Percentiles rank a stretch among this genome's conserved stretches.
These are phyloP conservation scores for Ridgeia piscesae DNA, from an alignment of 1,140 invertebrate genomes.

Conservation along the genomic window DNA sequence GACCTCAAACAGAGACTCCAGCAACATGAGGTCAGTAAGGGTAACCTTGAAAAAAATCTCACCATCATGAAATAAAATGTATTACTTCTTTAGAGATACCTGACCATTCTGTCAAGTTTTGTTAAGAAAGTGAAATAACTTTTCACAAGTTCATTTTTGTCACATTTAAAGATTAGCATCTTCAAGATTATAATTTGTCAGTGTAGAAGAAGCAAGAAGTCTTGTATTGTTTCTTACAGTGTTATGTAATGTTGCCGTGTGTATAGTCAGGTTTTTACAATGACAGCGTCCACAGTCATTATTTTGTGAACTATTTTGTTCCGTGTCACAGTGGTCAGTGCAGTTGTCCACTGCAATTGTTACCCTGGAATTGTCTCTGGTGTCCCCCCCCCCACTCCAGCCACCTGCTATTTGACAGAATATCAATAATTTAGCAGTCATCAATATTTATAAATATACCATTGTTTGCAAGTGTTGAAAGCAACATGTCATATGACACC, in stretches of 20 bases:
- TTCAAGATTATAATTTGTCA: no score
- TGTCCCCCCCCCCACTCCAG: not conserved
- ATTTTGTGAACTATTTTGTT: not conserved
- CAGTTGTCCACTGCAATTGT: not conserved
- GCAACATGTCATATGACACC: not conserved
- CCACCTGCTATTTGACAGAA: not conserved
- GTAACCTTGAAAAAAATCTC: not conserved
- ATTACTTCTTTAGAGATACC: no score
- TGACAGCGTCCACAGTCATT: not conserved
- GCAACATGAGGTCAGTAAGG: slow-evolving; percentile 49
- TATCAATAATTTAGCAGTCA: not conserved
- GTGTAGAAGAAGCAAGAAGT: no score
- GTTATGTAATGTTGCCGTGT: not conserved
- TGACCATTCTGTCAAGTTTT: no score
- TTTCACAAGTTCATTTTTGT: no score
- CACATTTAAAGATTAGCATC: no score
- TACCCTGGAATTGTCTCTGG: not conserved
- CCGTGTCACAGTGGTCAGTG: not conserved
- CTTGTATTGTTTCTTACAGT: not conserved
- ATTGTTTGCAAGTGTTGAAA: not conserved
- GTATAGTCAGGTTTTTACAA: not conserved
- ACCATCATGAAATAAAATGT: no score
- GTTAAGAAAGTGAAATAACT: no score
- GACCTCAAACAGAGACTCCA: slow-evolving; percentile 50
- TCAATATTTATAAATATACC: not conserved